phyloP scores from a whole-genome alignment of 2,888 invertebrate species.

The Dryadula phaetusa region DNA sequence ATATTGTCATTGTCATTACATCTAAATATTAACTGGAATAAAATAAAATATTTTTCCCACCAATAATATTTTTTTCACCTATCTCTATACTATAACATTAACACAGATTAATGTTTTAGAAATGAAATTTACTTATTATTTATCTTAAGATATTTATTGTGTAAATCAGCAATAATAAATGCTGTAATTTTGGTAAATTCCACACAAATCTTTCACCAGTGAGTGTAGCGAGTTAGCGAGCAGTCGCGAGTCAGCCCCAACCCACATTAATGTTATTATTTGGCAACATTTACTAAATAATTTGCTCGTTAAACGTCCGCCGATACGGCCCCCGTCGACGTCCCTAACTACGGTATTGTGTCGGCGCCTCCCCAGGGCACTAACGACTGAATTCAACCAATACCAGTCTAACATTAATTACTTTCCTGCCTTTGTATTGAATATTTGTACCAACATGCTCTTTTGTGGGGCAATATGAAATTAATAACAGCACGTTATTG shows the following conservation, averaged over 20 bases:
- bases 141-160: no score
- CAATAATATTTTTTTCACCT: no score
- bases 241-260: constrained; percentile 51
- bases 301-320: constrained; percentile 81
- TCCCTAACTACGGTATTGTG: constrained; percentile 81
- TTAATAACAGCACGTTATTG: constrained; percentile 61
- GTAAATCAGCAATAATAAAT: not conserved
- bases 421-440: constrained; percentile 66
- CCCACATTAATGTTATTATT: constrained; percentile 81
- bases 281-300: constrained; percentile 84
- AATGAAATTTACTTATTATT: no score
- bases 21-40: no score
- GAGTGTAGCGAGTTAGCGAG: constrained; percentile 39
- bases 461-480: constrained; percentile 72
- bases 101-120: no score
- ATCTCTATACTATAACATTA: no score
- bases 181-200: constrained; percentile 21
- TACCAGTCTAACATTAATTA: constrained; percentile 77
- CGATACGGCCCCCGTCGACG: constrained; percentile 61
- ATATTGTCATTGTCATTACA: no score
- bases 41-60: no score
- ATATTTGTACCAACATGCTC: constrained; percentile 79
- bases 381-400: constrained; percentile 75
- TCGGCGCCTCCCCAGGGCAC: constrained; percentile 64
- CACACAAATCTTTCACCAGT: constrained; percentile 42